Base-by-base conservation (phyloP, 1,140 invertebrate species). In the Drosophila yakuba region DNA sequence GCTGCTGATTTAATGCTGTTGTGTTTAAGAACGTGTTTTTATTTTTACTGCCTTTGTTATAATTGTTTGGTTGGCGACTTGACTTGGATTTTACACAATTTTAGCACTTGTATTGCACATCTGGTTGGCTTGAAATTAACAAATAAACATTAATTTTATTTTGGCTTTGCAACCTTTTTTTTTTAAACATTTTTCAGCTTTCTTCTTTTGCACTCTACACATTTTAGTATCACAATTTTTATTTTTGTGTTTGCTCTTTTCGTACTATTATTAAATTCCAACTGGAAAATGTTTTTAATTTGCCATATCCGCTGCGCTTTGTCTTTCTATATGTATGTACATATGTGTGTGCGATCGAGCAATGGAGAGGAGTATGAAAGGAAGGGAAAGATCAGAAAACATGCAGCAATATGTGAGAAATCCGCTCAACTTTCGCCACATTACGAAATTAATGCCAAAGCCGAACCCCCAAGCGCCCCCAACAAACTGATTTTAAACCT, bases 211-310 rank as follows among this genome's bases (percentile, higher is more conserved):
- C 45, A 57, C 17, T 43, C 48, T n/a, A 41, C 23, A 57, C 44
- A 25, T 64, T 55, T 51, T 25, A 45, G 35, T 17, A 44, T 44
- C 11, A 20, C 4, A 11, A 45, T 23, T 45, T 11, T 44, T 11
- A 11, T 57, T 41, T 44, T 55, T 48, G 63, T 55, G 20, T 82
- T 67, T 73, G 52, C 60, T 82, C 61, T 63, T 75, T 20, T 59
- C 54, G 17, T 23, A 51, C 38, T 72, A 56, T 55, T 68, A 88
- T 82, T 81, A 68, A 69, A 59, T 55, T 54, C 66, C 58, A 69
- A 73, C 78, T 58, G 56, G 71, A 85, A 74, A 80, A 78, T 71
- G 58, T 50, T 76, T 86, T 82, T 86, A 88, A 88, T 86, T 83
- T 76, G 63, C 59, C 66, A 86, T 72, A 76, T 86, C 82, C 82